Conservation (phyloP, 2,888 invertebrate genomes). For the Megaustenia siamemsis region DNA sequence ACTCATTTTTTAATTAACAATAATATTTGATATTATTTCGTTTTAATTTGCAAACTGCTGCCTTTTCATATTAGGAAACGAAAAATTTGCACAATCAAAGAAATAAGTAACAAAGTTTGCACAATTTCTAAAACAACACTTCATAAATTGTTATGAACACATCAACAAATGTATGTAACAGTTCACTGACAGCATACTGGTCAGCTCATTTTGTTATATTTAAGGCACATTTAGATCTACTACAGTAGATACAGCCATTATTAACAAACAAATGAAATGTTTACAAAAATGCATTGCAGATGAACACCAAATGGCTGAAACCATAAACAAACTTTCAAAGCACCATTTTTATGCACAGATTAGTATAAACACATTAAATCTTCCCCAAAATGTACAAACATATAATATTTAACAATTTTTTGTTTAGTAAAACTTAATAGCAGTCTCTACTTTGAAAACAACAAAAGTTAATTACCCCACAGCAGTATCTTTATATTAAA, state of each 20-base stretch:
- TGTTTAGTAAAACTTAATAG: neutral
- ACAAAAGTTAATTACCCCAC: neutral
- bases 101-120: neutral
- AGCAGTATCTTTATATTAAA: no score
- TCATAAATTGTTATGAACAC: neutral
- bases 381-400: neutral
- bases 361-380: neutral
- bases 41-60: neutral
- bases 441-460: neutral
- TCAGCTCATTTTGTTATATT: neutral
- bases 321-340: neutral
- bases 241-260: neutral
- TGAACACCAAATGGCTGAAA: slow-evolving; percentile 9
- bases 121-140: neutral
- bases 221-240: neutral
- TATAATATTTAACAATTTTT: neutral
- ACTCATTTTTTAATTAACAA: neutral
- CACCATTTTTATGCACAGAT: slow-evolving; percentile 13
- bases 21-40: neutral
- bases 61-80: neutral
- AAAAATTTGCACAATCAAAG: neutral
- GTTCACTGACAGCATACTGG: neutral
- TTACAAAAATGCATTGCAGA: neutral
- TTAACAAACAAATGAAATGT: neutral
- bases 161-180: neutral